phyloP scores from a whole-genome alignment of 1,140 invertebrate genomes.

The Cyclargus thomasi region DNA sequence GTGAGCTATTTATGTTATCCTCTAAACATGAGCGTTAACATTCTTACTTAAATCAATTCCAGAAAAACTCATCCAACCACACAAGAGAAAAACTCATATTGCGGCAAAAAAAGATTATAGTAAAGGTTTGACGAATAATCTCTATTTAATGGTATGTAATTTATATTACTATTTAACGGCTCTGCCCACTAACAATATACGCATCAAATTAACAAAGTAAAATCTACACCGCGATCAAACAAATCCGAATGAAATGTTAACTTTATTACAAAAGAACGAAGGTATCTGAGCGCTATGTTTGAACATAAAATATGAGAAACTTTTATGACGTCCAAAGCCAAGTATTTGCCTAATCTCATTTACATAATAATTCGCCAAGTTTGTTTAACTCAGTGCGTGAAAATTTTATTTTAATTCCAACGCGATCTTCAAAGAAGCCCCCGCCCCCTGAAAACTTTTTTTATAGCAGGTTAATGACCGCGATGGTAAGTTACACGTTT shows the following conservation, averaged over 20 bases:
- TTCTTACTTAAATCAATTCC: too few species aligned
- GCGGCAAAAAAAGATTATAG: too few species aligned
- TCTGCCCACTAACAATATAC: neutral
- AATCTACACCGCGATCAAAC: neutral
- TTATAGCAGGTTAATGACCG: neutral
- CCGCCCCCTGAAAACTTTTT: neutral
- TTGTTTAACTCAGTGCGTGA: neutral
- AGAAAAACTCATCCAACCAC: too few species aligned
- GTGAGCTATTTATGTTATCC: too few species aligned
- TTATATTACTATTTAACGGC: too few species aligned
- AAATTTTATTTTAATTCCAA: neutral
- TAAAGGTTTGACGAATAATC: too few species aligned
- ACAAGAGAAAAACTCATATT: too few species aligned
- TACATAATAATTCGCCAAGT: neutral
- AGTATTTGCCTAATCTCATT: constrained; percentile 1
- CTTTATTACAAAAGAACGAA: neutral
- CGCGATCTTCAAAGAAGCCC: neutral
- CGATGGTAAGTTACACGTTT: too few species aligned
- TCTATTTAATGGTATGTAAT: too few species aligned
- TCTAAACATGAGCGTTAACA: too few species aligned
- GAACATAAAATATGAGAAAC: neutral
- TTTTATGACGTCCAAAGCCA: neutral
- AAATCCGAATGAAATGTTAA: neutral
- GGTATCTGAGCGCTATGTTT: neutral
- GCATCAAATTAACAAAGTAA: neutral